Evolutionary conservation across 2,888 invertebrate species (phyloP).

Genomic region (Temnothorax unifasciatus): DNA sequence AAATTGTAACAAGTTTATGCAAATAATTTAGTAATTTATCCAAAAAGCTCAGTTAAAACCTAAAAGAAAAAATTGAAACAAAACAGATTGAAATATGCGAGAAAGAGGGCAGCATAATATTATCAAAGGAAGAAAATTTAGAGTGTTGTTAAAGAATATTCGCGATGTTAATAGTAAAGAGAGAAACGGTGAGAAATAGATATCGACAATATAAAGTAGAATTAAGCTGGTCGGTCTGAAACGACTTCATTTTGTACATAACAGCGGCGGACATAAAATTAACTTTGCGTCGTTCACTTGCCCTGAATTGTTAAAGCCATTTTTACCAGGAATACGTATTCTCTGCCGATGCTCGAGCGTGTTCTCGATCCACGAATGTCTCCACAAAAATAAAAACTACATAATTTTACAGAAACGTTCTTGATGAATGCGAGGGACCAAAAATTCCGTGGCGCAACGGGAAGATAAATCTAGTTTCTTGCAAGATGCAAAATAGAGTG

Average conservation of each 20-base stretch:
- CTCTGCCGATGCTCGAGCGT: not conserved
- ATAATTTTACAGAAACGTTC: not conserved
- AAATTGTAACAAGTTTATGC: not conserved
- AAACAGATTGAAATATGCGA: not conserved
- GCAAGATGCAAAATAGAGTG: conserved; percentile 31
- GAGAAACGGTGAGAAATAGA: not conserved
- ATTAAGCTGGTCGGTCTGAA: not conserved
- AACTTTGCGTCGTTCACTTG: not conserved
- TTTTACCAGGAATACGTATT: not conserved
- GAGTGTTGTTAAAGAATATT: not conserved
- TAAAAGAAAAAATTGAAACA: not conserved
- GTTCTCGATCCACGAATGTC: not conserved
- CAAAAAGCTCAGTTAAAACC: not conserved
- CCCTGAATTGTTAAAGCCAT: not conserved
- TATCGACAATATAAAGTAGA: conserved; percentile 1
- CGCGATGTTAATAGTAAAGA: not conserved
- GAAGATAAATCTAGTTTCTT: conserved; percentile 45
- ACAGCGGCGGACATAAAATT: not conserved
- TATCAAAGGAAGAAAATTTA: not conserved
- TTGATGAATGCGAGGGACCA: conserved; percentile 19
- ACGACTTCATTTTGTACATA: not conserved
- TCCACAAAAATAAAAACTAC: not conserved
- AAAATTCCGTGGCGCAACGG: not conserved
- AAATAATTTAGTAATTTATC: not conserved
- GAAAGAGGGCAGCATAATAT: not conserved